Percentiles rank a stretch among this genome's conserved stretches.
phyloP scores from a whole-genome alignment of 2,113 vertebrate species.

The Gavia stellata region DNA sequence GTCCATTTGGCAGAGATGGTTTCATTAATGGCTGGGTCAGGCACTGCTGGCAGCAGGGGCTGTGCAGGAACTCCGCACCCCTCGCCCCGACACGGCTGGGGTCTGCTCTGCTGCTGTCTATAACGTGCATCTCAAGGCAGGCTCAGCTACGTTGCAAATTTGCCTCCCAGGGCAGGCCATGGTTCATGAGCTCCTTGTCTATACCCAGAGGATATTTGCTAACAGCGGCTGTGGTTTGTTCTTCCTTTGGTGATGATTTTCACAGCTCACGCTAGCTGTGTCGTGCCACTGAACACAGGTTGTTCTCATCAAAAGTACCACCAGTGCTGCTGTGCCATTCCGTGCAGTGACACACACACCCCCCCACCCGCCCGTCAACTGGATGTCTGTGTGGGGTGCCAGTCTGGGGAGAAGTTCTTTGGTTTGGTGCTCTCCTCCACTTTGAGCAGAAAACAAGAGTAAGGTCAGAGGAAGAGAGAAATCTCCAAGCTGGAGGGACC shows the following conservation, averaged over 20 bases:
- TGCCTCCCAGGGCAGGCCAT: neutral
- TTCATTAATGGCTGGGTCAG: neutral
- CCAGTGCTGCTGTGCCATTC: neutral
- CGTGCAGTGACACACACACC: fast-evolving
- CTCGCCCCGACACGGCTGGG: neutral
- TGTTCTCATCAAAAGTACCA: neutral
- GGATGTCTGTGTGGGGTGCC: neutral
- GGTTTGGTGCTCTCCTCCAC: neutral
- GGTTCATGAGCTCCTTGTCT: neutral
- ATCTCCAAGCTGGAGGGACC: neutral
- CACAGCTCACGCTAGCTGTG: neutral
- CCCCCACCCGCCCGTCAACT: fast-evolving
- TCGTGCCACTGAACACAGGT: neutral
- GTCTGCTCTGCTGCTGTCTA: neutral
- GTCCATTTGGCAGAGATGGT: neutral
- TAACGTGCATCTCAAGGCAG: neutral
- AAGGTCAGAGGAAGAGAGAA: neutral
- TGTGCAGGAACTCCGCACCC: neutral
- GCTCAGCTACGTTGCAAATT: neutral
- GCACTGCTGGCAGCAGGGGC: neutral
- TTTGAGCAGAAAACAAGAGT: neutral
- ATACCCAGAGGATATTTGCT: neutral
- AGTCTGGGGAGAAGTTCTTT: neutral
- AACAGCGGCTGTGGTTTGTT: neutral
- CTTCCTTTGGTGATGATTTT: neutral